Evolutionary conservation across 2,797 vertebrate genomes (phyloP), one percentile per base, ranked within the genome.

Genomic region (Clarias pachynema): DNA sequence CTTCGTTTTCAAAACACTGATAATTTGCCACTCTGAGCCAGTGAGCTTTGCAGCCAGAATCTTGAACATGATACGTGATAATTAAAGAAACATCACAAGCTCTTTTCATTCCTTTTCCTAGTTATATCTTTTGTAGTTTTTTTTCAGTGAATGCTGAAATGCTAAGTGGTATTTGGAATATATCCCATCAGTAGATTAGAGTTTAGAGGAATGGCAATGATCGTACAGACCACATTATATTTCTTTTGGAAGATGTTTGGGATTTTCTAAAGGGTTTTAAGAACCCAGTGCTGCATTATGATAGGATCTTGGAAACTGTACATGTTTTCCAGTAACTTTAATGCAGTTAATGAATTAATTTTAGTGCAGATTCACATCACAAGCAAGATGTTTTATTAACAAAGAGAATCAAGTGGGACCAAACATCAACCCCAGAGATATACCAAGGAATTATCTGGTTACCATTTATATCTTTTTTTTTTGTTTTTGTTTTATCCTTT

Each of bases 351-450:
- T 77, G 70, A 5, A 31, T 75, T 31, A 31, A 63, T 65, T 44
- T 80, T 44, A 20, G 15, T 65, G 16, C 37, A 87, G 85, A 89
- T 86, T 65, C 59, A 87, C 74, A 80, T 80, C 73, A 40, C 49
- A 44, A 85, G 73, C 34, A 49, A 72, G 75, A 85, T 79, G 77
- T 60, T 80, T 79, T 85, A 72, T 69, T 85, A 84, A 86, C 66
- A 81, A 85, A 88, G 62, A 81, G 83, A 87, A 53, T 74, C 60
- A 77, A 44, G 60, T 66, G 31, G 69, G 59, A 82, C 88, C 87
- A 81, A 86, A 87, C 88, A 89, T 85, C 78, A 84, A 82, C 60
- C 82, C 82, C 63, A 88, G 81, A 86, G 84, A 77, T 34, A 26
- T 20, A 79, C 77, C 85, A 88, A 91, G 68, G 49, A 84, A 83